phyloP scores from a whole-genome alignment of 2,888 invertebrate species.

The Colletes collaris region DNA sequence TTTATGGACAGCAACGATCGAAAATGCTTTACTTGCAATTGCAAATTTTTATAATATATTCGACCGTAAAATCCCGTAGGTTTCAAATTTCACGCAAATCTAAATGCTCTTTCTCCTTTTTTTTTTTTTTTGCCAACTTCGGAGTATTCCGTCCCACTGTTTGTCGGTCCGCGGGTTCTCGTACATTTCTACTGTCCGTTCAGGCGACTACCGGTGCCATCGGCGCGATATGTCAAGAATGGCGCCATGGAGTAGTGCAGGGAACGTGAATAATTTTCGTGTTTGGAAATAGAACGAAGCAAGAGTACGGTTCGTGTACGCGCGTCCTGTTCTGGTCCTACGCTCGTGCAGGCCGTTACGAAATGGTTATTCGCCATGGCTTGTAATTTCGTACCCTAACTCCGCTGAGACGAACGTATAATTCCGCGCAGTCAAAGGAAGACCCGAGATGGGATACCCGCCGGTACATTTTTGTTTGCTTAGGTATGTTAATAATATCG shows the following conservation, averaged over 20 bases:
- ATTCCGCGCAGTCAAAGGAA: constrained; percentile 2
- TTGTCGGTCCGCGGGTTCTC: constrained; percentile 28
- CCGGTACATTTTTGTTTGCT: constrained; percentile 35
- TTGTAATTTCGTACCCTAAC: constrained; percentile 38
- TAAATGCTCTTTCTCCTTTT: too few species aligned
- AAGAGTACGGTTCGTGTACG: constrained; percentile 53
- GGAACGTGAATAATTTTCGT: constrained; percentile 71
- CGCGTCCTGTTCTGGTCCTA: constrained; percentile 36
- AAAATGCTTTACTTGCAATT: too few species aligned
- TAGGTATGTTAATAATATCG: constrained; percentile 46
- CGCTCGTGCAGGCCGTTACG: constrained; percentile 39
- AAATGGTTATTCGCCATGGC: constrained; percentile 27
- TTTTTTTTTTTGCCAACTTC: too few species aligned
- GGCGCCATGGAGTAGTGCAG: constrained; percentile 65
- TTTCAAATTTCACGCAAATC: too few species aligned
- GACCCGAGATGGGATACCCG: neutral
- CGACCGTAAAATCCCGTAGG: too few species aligned
- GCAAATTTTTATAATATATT: too few species aligned
- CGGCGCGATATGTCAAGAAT: constrained; percentile 70
- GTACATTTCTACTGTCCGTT: constrained; percentile 29
- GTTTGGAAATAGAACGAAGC: constrained; percentile 72
- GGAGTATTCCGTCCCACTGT: neutral
- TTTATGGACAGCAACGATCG: too few species aligned
- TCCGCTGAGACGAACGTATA: constrained; percentile 15
- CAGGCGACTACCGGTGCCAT: constrained; percentile 49